phyloP scores from a whole-genome alignment of 2,113 vertebrate species.

The Nothobranchius furzeri region DNA sequence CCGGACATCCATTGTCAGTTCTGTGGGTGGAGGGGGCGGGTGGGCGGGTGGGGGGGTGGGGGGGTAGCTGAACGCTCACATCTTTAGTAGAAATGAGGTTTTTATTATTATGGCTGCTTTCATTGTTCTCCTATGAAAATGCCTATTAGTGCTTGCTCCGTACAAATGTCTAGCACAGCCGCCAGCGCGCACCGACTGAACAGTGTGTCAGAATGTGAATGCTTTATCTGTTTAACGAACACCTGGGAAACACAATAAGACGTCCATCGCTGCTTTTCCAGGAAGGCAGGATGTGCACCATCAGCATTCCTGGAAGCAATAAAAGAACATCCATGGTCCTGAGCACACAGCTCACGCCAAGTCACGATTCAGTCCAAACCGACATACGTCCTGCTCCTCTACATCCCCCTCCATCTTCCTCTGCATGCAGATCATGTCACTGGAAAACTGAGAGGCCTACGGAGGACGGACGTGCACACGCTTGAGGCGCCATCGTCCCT shows the following conservation, averaged over 20 bases:
- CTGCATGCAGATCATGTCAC: neutral
- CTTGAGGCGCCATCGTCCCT: constrained; percentile 13
- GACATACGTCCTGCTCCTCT: constrained; percentile 4
- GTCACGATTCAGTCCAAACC: constrained; percentile 24
- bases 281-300: constrained; percentile 46
- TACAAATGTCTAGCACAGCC: constrained; percentile 12
- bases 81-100: no score
- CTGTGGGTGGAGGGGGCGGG: no score
- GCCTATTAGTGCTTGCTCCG: constrained; percentile 1
- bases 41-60: no score
- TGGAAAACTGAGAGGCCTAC: neutral
- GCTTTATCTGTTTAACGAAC: constrained; percentile 50
- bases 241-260: constrained; percentile 65
- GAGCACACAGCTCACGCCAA: constrained; percentile 23
- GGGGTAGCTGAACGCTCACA: neutral
- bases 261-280: constrained; percentile 47
- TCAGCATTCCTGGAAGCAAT: constrained; percentile 57
- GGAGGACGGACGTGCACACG: constrained; percentile 4
- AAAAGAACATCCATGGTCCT: constrained; percentile 15
- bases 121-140: constrained; percentile 6
- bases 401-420: neutral
- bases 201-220: constrained; percentile 20
- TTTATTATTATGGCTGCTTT: constrained; percentile 12
- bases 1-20: neutral
- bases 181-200: neutral